Evolutionary conservation across 2,888 invertebrate genomes (phyloP).

Genomic region (Opisthograptis luteolata): DNA sequence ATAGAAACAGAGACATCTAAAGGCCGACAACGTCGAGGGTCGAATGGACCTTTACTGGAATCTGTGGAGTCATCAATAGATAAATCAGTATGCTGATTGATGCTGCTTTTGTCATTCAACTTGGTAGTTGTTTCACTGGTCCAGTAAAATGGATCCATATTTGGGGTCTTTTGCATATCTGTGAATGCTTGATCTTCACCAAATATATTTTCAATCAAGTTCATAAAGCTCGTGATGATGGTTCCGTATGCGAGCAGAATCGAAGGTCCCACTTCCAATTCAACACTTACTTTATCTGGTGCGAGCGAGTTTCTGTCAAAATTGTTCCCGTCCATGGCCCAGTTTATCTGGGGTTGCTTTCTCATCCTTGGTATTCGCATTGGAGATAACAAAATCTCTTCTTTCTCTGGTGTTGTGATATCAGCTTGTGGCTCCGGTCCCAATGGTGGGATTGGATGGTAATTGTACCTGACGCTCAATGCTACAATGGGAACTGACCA

Average conservation of each 20-base stretch:
- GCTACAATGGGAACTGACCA: conserved; percentile 98
- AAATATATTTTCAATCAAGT: conserved; percentile 98
- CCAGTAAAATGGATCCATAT: conserved; percentile 68
- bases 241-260: conserved; percentile 96
- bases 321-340: conserved; percentile 88
- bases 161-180: conserved; percentile 91
- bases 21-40: conserved; percentile 94
- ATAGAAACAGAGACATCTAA: conserved; percentile 96
- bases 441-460: conserved; percentile 95
- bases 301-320: conserved; percentile 94
- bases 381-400: conserved; percentile 95
- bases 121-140: conserved; percentile 70
- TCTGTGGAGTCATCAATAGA: conserved; percentile 87
- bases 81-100: conserved; percentile 80
- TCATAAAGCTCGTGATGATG: conserved; percentile 94
- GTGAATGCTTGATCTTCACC: conserved; percentile 98
- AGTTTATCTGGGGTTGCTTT: conserved; percentile 88
- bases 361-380: conserved; percentile 93
- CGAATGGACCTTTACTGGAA: conserved; percentile 87
- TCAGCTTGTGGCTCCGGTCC: conserved; percentile 96
- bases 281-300: conserved; percentile 95
- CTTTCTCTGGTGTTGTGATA: conserved; percentile 97
- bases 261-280: conserved; percentile 97
- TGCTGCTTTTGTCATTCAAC: conserved; percentile 67
- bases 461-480: conserved; percentile 94